Evolutionary conservation across 2,113 vertebrate genomes (phyloP).

Genomic region (Ahaetulla prasina): DNA sequence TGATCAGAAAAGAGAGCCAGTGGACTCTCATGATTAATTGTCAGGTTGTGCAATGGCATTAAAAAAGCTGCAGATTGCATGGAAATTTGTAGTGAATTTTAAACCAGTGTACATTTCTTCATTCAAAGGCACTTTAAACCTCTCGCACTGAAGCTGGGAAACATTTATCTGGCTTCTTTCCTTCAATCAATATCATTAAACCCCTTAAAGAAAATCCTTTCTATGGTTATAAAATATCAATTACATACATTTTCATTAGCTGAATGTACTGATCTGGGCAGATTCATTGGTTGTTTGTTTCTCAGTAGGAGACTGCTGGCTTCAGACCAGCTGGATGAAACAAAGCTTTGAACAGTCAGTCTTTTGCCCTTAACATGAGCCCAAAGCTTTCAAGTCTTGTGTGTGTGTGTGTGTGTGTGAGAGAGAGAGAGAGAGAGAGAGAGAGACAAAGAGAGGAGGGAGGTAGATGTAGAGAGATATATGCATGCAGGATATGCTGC

Average conservation of each 20-base stretch:
- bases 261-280: conserved; percentile 63
- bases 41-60: conserved; percentile 39
- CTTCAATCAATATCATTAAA: conserved; percentile 70
- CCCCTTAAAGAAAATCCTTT: conserved; percentile 57
- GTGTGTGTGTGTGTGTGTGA: background rate
- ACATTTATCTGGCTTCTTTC: conserved; percentile 62
- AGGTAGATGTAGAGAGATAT: background rate
- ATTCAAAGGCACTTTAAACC: conserved; percentile 55
- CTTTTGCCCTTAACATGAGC: background rate
- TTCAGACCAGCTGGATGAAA: conserved; percentile 38
- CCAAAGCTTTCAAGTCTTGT: background rate
- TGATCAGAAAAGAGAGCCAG: conserved; percentile 48
- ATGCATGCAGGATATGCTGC: background rate
- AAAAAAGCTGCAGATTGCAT: conserved; percentile 63
- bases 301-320: conserved; percentile 52
- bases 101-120: conserved; percentile 58
- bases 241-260: conserved; percentile 76
- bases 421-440: background rate
- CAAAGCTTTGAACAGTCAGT: conserved; percentile 18
- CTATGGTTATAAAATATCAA: conserved; percentile 75
- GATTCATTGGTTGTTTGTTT: conserved; percentile 61
- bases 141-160: conserved; percentile 39
- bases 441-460: background rate
- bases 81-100: conserved; percentile 65
- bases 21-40: conserved; percentile 40